Base-by-base conservation (phyloP, 2,113 vertebrate species). In the Halichoeres trimaculatus region DNA sequence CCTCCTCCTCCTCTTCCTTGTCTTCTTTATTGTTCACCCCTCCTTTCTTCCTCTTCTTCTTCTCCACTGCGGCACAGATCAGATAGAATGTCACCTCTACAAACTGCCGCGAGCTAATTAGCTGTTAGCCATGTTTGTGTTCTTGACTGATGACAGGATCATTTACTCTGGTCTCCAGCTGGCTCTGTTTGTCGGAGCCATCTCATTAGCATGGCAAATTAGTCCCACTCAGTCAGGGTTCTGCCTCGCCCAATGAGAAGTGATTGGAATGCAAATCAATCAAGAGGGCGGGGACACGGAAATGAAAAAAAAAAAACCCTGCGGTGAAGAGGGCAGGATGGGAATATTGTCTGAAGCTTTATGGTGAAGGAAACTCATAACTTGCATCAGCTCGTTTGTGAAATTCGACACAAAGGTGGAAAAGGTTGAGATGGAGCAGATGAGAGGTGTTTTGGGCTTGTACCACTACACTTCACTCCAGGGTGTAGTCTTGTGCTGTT, bases 61-160 rank as follows among this genome's bases (percentile, higher is more conserved):
- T 67, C 92, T 94, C 94, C 94, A 89, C 93, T 88, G 76, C 93
- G 88, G 93, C 94, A 94, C 94, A 94, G 96, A 91, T 88, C 96
- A 96, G 95, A 96, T 95, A 96, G 96, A 96, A 97, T 96, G 96
- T 97, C 96, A 97, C 95, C 96, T 89, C 77, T 85, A 83, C 95
- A 97, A 97, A 97, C 96, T 95, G 85, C 86, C 63, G 94, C 93
- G 94, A 96, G 96, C 96, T 97, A 98, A 98, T 98, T 97, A 98
- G 96, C 96, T 85, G 97, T 96, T 96, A 97, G 95, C 97, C 95
- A 94, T 96, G 96, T 97, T 97, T 90, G 90, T 91, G 89, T 97
- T 96, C 90, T 95, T 97, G 95, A 97, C 96, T 97, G 97, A 96
- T 97, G 97, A 98, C 96, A 97, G 96, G 96, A 97, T 98, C 96